phyloP scores from a whole-genome alignment of 35 echinoderm and acorn worm genomes.

The Heliocidaris erythrogramma region DNA sequence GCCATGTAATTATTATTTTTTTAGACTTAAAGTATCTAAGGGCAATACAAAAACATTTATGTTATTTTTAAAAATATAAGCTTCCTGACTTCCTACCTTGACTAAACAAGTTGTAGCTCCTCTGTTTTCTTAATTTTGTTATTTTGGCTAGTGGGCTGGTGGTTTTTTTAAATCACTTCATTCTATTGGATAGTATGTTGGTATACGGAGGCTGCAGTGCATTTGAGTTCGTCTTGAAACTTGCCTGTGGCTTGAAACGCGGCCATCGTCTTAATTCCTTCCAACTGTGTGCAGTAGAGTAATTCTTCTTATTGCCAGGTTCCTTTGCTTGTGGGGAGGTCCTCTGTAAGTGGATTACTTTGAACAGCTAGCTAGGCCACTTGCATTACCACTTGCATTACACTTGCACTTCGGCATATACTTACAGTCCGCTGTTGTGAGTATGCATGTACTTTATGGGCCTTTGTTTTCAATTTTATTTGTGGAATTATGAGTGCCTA shows the following conservation, averaged over 20 bases:
- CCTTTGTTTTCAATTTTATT: too few species aligned
- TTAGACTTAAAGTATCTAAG: too few species aligned
- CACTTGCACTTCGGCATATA: neutral
- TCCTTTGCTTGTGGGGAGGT: neutral
- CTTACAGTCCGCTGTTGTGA: neutral
- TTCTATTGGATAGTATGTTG: neutral
- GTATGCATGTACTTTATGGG: too few species aligned
- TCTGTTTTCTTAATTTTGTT: too few species aligned
- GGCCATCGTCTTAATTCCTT: neutral
- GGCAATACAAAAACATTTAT: too few species aligned
- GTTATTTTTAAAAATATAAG: too few species aligned
- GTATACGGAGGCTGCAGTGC: neutral
- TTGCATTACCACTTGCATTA: conserved; percentile 16
- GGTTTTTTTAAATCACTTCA: too few species aligned
- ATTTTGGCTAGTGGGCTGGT: too few species aligned
- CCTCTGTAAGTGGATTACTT: neutral
- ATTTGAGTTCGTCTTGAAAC: neutral
- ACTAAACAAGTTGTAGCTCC: too few species aligned
- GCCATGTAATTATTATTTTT: too few species aligned
- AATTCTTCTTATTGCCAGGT: neutral
- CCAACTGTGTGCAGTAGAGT: neutral
- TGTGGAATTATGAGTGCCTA: too few species aligned
- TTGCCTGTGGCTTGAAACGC: neutral
- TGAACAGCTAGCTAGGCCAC: neutral
- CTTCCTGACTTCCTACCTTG: too few species aligned